These are phyloP conservation scores for Zaprionus africanus DNA, from an alignment of 1,140 invertebrate species.

Conservation along the genomic window DNA sequence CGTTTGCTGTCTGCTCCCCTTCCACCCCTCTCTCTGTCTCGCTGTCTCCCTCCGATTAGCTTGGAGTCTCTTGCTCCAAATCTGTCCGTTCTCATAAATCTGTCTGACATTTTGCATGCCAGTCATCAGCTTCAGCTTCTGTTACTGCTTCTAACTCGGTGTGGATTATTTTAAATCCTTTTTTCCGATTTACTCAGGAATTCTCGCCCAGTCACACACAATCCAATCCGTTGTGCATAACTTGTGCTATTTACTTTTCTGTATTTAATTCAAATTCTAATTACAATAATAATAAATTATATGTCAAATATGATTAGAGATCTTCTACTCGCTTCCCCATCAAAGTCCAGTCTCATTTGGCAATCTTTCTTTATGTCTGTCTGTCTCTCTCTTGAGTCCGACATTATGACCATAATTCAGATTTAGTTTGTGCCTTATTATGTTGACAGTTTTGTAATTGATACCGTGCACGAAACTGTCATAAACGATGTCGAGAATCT, in stretches of 20 bases:
- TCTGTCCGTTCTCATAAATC: slow-evolving; percentile 81
- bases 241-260: slow-evolving; percentile 16
- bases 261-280: background rate
- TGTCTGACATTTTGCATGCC: slow-evolving; percentile 79
- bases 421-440: slow-evolving; percentile 51
- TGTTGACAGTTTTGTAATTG: slow-evolving; percentile 77
- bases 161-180: slow-evolving; percentile 73
- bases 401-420: slow-evolving; percentile 24
- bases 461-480: slow-evolving; percentile 71
- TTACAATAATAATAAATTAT: slow-evolving; percentile 8
- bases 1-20: slow-evolving; percentile 50
- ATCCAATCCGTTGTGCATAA: slow-evolving; percentile 19
- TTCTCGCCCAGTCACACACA: slow-evolving; percentile 11
- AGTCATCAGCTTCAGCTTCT: slow-evolving; percentile 62
- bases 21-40: slow-evolving; percentile 33
- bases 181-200: slow-evolving; percentile 40
- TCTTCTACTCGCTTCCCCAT: background rate
- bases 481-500: slow-evolving; percentile 60
- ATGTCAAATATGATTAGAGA: background rate
- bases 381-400: slow-evolving; percentile 16
- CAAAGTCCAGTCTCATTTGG: background rate
- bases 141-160: slow-evolving; percentile 50
- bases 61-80: slow-evolving; percentile 65
- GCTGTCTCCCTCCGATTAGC: slow-evolving; percentile 25
- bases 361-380: slow-evolving; percentile 1